Evolutionary conservation across 1,140 invertebrate species (phyloP).

Genomic region (Phortica variegata): DNA sequence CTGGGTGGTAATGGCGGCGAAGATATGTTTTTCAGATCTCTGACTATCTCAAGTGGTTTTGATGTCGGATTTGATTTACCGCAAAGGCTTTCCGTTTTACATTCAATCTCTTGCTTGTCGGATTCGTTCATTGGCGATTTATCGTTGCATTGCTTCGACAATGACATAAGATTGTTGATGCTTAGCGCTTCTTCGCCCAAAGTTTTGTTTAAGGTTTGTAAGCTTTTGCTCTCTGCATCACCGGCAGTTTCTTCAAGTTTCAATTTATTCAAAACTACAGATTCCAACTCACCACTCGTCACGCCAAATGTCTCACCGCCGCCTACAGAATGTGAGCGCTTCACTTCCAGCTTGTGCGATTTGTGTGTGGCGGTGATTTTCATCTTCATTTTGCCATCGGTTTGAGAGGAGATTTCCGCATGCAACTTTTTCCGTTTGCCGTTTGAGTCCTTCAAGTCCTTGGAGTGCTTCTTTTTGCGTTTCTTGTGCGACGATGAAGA

Average conservation of each 20-base stretch:
- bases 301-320: constrained; percentile 25
- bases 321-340: constrained; percentile 34
- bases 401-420: constrained; percentile 50
- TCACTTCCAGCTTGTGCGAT: constrained; percentile 40
- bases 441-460: constrained; percentile 47
- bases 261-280: constrained; percentile 17
- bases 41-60: constrained; percentile 15
- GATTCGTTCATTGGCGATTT: too few relatives aligned
- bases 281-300: background rate
- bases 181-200: constrained; percentile 36
- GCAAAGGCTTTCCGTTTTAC: too few relatives aligned
- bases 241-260: constrained; percentile 20
- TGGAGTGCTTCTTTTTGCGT: constrained; percentile 56
- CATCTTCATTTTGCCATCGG: constrained; percentile 53
- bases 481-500: constrained; percentile 45
- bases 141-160: constrained; percentile 2
- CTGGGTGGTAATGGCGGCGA: constrained; percentile 52
- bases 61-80: constrained; percentile 6
- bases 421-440: constrained; percentile 48
- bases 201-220: constrained; percentile 29
- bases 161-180: constrained; percentile 37
- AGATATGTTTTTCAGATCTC: constrained; percentile 29
- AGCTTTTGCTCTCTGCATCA: background rate
- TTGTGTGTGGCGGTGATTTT: constrained; percentile 46
- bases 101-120: too few relatives aligned